Base-by-base conservation (phyloP, 2,888 invertebrate genomes). In the Toxonevra muliebris region DNA sequence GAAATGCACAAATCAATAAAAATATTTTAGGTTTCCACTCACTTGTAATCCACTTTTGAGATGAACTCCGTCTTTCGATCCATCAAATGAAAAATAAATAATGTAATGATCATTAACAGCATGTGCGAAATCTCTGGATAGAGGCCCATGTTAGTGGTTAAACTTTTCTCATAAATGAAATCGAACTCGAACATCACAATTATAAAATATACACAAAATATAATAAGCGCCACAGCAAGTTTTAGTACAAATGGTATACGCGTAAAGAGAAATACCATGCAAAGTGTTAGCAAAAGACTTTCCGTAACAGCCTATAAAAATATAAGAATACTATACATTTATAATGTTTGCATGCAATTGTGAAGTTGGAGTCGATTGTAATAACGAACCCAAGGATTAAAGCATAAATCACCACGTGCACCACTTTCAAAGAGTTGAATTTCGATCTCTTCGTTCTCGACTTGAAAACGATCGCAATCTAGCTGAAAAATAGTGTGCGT, bases 51-150 rank as follows among this genome's bases (percentile, higher is more conserved):
- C 73, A 97, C 87, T 77, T 97, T 89, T 75, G 93, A 93, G 79
- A 96, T 91, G 76, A 93, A 95, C 82, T 97, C 96, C 40, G 94
- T 92, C 83, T 96, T 95, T 77, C 96, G 89, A 83, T 96, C 96
- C 75, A 96, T 91, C 75, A 94, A 87, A 81, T 95, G 94, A 19
- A 96, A 87, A 1, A 93, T 92, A 42, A 93, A 84, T 15, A 92
- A 90, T 42, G 95, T 88, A 70, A 93, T 91, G 0, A 90, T 82
- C 3, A 95, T 88, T 54, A 91, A 90, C 67, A 95, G 85, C 8
- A 93, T 88, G 78, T 95, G 95, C 0, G 93, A 90, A 41, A 91
- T 82, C 77, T 90, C 87, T 0, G 93, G 88, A 74, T 90, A 88
- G 63, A 94, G 81, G 10, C 88, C 87, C 12, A 91, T 89, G 82